Evolutionary conservation across 2,797 vertebrate genomes (phyloP).

Genomic region (Pseudochromis fuscus): DNA sequence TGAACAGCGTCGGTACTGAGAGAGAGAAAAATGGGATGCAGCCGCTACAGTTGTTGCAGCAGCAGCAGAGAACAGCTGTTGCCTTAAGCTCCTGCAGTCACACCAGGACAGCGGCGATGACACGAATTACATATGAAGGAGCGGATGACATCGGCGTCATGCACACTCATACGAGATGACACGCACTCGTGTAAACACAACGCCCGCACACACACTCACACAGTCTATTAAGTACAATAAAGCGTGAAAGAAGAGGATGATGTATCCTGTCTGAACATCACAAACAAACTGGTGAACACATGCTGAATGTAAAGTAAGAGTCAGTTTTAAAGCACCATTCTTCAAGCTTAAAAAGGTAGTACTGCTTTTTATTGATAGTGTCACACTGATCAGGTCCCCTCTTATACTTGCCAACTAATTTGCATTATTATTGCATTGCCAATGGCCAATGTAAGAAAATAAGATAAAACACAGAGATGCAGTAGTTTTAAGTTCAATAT

Average conservation of each 20-base stretch:
- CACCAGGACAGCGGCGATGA: conserved; percentile 57
- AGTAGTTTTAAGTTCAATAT: no score
- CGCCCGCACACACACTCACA: not conserved
- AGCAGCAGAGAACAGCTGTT: conserved; percentile 66
- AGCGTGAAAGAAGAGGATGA: not conserved
- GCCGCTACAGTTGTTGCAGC: conserved; percentile 9
- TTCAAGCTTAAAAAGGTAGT: no score
- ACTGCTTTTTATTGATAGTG: no score
- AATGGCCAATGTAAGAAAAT: no score
- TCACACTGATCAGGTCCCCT: no score
- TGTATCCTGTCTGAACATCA: not conserved
- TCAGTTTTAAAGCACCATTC: no score
- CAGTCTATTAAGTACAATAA: conserved; percentile 1
- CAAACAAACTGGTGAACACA: not conserved
- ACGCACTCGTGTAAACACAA: conserved; percentile 15
- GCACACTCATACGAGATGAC: conserved; percentile 37
- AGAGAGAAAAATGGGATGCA: conserved; percentile 21
- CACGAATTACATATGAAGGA: conserved; percentile 63
- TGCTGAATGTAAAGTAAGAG: no score
- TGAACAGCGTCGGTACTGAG: not conserved
- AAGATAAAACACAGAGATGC: no score
- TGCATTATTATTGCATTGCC: no score
- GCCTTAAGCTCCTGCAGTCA: conserved; percentile 66
- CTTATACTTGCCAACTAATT: no score
- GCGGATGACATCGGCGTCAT: conserved; percentile 40